These are phyloP conservation scores for Lipophrys pholis DNA, from an alignment of 2,113 vertebrate genomes.

Conservation along the genomic window DNA sequence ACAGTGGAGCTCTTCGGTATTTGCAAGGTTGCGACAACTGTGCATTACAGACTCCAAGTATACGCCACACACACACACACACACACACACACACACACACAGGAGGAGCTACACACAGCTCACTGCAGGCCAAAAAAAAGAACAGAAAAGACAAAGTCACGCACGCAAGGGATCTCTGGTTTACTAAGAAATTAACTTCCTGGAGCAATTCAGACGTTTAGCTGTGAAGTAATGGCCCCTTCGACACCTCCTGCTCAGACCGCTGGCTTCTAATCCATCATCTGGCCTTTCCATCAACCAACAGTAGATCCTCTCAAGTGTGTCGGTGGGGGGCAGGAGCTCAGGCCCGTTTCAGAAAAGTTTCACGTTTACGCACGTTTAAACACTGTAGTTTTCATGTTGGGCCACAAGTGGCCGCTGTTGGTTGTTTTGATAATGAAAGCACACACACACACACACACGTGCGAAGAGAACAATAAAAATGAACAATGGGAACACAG, in stretches of 20 bases:
- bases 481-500: too few relatives aligned
- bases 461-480: too few relatives aligned
- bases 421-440: too few relatives aligned
- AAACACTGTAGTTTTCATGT: too few relatives aligned
- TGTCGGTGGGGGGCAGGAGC: too few relatives aligned
- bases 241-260: conserved; percentile 25
- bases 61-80: not conserved
- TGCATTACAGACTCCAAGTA: conserved; percentile 10
- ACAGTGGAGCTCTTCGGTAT: conserved; percentile 17
- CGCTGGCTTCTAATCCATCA: conserved; percentile 29
- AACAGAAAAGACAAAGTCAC: conserved; percentile 11
- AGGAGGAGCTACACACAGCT: conserved; percentile 9
- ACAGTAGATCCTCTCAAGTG: too few relatives aligned
- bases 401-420: too few relatives aligned
- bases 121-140: not conserved
- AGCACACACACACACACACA: too few relatives aligned
- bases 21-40: conserved; percentile 29
- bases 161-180: conserved; percentile 32
- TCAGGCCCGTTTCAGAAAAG: too few relatives aligned
- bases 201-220: conserved; percentile 32
- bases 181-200: conserved; percentile 38
- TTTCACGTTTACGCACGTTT: too few relatives aligned
- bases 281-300: not conserved
- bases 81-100: not conserved
- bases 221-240: conserved; percentile 23